Evolutionary conservation across 2,888 invertebrate genomes (phyloP), one percentile per base, ranked within the genome.

Genomic region (Rhamnusium bicolor): DNA sequence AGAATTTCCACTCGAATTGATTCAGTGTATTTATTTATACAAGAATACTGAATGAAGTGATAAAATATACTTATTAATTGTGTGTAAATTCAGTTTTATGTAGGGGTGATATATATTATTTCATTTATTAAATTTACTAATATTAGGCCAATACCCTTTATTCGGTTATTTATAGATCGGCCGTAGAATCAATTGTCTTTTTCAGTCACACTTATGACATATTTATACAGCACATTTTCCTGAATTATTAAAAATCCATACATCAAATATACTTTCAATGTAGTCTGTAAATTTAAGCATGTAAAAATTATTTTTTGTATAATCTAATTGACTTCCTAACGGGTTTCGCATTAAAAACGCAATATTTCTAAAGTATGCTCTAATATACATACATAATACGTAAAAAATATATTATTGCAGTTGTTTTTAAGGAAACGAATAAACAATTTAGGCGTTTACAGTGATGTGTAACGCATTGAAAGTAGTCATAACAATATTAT

Each of bases 81-180:
- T 40, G 40, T 40, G n/a, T 40, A n/a, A 14, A 40, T 12, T n/a
- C n/a, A 40, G 40, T 10, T 2, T 10, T 32, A 32, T 32, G 32
- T 40, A 4, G 40, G n/a, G 40, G 10, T 40, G 40, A 40, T 21
- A 53, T 10, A 12, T 12, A n/a, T 10, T 16, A 1, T 32, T 18
- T 10, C 18, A 58, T 58, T 32, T 16, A 32, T 18, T 58, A 32
- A 58, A 24, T 58, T 58, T 58, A 32, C 32, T 40, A 58, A 58
- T 58, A 58, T 58, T 58, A 29, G 58, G 58, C 16, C 58, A 58
- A 32, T 58, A 58, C 58, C 58, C 58, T 29, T 58, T 58, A 32
- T 32, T 40, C 40, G 40, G 29, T 58, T 58, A 58, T 58, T 58
- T 58, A 58, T 58, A 58, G 58, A 58, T 14, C n/a, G 54, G 24